Evolutionary conservation across 2,888 invertebrate species (phyloP).

Genomic region (Megastigmus dorsalis): DNA sequence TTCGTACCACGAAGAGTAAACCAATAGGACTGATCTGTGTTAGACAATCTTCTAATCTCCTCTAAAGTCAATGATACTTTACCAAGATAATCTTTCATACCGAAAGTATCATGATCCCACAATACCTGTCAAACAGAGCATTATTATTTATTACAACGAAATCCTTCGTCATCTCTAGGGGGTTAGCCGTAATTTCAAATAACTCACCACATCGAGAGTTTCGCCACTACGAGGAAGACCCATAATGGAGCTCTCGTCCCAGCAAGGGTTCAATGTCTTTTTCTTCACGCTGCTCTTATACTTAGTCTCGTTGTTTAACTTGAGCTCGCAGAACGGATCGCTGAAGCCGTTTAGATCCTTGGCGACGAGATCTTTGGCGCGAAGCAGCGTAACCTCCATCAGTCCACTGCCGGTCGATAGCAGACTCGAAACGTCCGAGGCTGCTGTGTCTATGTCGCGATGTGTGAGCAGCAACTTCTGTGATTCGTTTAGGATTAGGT

Average conservation of each 20-base stretch:
- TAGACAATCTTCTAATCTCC: slow-evolving; percentile 74
- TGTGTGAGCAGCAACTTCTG: slow-evolving; percentile 70
- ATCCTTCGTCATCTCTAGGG: no score
- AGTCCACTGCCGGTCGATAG: slow-evolving; percentile 73
- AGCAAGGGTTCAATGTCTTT: slow-evolving; percentile 76
- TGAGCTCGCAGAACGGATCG: slow-evolving; percentile 76
- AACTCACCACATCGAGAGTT: slow-evolving; percentile 75
- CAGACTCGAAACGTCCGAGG: slow-evolving; percentile 71
- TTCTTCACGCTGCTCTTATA: slow-evolving; percentile 76
- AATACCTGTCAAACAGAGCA: slow-evolving; percentile 72
- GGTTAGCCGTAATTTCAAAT: no score
- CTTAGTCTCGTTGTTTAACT: slow-evolving; percentile 74
- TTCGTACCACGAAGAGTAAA: slow-evolving; percentile 74
- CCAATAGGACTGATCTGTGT: slow-evolving; percentile 74
- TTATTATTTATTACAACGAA: neutral
- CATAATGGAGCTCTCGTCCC: slow-evolving; percentile 77
- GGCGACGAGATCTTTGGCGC: slow-evolving; percentile 75
- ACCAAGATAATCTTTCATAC: slow-evolving; percentile 76
- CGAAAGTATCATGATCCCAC: slow-evolving; percentile 77
- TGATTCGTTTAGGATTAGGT: slow-evolving; percentile 46
- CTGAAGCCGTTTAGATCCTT: slow-evolving; percentile 78
- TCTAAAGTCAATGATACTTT: slow-evolving; percentile 74
- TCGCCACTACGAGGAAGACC: slow-evolving; percentile 73
- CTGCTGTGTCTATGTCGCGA: slow-evolving; percentile 65
- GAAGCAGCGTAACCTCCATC: slow-evolving; percentile 75